phyloP scores from a whole-genome alignment of 1,140 invertebrate genomes.

The Globodera rostochiensis region DNA sequence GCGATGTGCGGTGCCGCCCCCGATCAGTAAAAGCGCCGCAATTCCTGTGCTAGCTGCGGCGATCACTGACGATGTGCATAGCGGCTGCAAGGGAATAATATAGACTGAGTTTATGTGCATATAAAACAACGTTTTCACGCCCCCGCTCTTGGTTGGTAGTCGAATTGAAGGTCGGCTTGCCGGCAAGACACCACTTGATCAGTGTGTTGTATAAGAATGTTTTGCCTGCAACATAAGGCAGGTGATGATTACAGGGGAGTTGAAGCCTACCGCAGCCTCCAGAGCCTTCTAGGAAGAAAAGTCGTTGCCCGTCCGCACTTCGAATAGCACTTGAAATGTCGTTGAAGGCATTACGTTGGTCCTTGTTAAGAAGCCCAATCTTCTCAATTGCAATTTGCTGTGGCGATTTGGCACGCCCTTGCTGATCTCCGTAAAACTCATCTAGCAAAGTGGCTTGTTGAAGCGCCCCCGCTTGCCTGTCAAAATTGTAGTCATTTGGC shows the following conservation, averaged over 20 bases:
- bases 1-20: too few relatives aligned
- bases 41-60: too few relatives aligned
- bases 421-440: not conserved
- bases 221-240: too few relatives aligned
- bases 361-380: not conserved
- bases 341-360: not conserved
- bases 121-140: too few relatives aligned
- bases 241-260: constrained; percentile 34
- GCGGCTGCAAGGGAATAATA: too few relatives aligned
- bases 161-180: not conserved
- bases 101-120: too few relatives aligned
- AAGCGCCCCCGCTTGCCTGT: not conserved
- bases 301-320: not conserved
- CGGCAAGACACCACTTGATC: constrained; percentile 3
- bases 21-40: too few relatives aligned
- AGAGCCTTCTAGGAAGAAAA: constrained; percentile 43
- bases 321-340: not conserved
- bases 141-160: too few relatives aligned
- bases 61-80: too few relatives aligned
- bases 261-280: constrained; percentile 61
- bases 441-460: not conserved
- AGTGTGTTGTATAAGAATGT: constrained; percentile 56
- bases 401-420: too few relatives aligned
- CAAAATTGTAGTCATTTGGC: not conserved
- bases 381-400: not conserved